Conservation (phyloP, 2,113 vertebrate species). For the Trachemys scripta region DNA sequence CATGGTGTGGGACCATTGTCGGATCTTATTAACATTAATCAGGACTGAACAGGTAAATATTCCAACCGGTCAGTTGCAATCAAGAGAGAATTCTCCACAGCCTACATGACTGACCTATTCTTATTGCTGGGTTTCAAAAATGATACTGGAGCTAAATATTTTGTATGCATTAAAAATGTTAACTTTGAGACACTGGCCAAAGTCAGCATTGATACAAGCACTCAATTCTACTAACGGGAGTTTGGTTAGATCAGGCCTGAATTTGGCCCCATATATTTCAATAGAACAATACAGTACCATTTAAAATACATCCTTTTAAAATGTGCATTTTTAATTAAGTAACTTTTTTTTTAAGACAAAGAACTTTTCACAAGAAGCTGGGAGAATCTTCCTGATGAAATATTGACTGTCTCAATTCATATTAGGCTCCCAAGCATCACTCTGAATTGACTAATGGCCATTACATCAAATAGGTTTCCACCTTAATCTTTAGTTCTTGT, state of each 20-base stretch:
- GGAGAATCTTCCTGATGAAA: constrained; percentile 60
- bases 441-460: constrained; percentile 72
- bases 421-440: constrained; percentile 45
- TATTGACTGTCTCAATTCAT: constrained; percentile 46
- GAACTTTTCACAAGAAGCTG: constrained; percentile 42
- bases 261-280: not conserved
- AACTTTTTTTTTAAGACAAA: constrained; percentile 51
- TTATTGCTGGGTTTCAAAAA: not conserved
- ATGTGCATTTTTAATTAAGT: not conserved
- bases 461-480: constrained; percentile 62
- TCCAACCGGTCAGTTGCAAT: not conserved
- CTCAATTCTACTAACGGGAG: not conserved
- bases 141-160: not conserved
- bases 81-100: not conserved
- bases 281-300: not conserved
- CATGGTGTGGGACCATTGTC: not conserved
- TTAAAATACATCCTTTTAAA: not conserved
- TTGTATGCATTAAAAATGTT: not conserved
- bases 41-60: not conserved
- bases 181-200: not conserved
- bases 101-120: not conserved
- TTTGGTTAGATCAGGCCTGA: not conserved
- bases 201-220: not conserved
- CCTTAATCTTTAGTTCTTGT: constrained; percentile 63
- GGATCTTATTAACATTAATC: not conserved